Evolutionary conservation across 2,113 vertebrate genomes (phyloP), one percentile per base, ranked within the genome.

Genomic region (Dipodomys merriami): DNA sequence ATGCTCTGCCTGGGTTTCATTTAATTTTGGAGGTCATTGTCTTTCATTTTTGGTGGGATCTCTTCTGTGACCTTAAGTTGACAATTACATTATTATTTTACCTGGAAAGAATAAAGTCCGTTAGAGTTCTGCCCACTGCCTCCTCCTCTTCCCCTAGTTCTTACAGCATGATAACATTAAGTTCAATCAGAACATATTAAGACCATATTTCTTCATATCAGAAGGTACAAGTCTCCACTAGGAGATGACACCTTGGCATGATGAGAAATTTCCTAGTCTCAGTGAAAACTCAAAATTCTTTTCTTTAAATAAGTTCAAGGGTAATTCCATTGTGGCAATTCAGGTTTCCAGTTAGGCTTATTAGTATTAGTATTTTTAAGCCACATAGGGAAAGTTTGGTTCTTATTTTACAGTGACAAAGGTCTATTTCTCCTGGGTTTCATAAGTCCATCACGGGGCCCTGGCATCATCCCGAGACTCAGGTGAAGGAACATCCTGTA

Each of bases 201-300:
- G 57, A 85, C 49, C 27, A 46, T 74, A 94, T 93, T 94, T 74
- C 30, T 82, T 88, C 33, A 71, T 82, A 93, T 87, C 77, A 87
- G 49, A 82, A 94, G 23, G 69, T 11, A 78, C 76, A 29, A 83
- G 46, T 81, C 29, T 90, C 78, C 77, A 49, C 27, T 25, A 57
- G 25, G n/a, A 89, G 81, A 72, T 30, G 86, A 92, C 30, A 44
- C 9, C 22, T 13, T 1, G n/a, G 35, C n/a, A n/a, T 23, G 33
- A 91, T 65, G 5, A 68, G 85, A 67, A 49, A 79, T 33, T 35
- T 76, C 86, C 82, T 89, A n/a, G 11, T 73, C 78, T 30, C 83
- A 79, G n/a, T 35, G 35, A 90, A 93, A 88, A 79, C 33, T 30
- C 76, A 53, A 53, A 60, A 30, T 35, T 23, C 12, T 86, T 82